Percentiles rank a stretch among this genome's conserved stretches.
phyloP scores from a whole-genome alignment of 2,113 vertebrate genomes.

The Hippocampus comes region DNA sequence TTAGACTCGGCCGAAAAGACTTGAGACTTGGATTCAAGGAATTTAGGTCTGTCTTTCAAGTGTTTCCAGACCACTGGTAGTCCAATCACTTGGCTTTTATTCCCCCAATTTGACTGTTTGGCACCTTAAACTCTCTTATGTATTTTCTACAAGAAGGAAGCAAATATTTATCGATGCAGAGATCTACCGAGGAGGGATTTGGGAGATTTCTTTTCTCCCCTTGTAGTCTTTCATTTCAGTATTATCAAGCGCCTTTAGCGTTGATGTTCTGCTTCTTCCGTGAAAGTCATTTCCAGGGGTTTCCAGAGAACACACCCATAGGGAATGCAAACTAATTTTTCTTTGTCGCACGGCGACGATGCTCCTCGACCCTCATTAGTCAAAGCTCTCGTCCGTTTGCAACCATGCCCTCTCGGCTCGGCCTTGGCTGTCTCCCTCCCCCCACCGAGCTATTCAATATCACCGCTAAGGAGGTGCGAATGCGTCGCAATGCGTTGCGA shows the following conservation, averaged over 20 bases:
- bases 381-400: slow-evolving; percentile 26
- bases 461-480: slow-evolving; percentile 33
- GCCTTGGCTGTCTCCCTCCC: slow-evolving; percentile 23
- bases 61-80: neutral
- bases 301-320: neutral
- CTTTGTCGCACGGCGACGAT: slow-evolving; percentile 22
- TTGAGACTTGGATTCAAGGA: neutral
- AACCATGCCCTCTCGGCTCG: slow-evolving; percentile 5
- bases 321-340: slow-evolving; percentile 17
- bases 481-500: slow-evolving; percentile 7
- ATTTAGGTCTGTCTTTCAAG: neutral
- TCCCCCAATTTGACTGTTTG: neutral
- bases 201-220: neutral
- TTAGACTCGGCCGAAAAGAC: neutral
- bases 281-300: neutral
- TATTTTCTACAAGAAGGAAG: too few species aligned
- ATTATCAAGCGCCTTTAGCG: neutral
- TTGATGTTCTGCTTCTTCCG: neutral
- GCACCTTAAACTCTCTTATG: neutral
- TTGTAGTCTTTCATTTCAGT: neutral
- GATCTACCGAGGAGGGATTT: too few species aligned
- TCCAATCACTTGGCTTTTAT: too few species aligned
- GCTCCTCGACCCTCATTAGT: slow-evolving; percentile 45
- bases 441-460: slow-evolving; percentile 30
- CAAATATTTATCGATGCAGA: too few species aligned